These are phyloP conservation scores for Geopemphigus sp. DNA, from an alignment of 1,140 invertebrate species.

Conservation along the genomic window DNA sequence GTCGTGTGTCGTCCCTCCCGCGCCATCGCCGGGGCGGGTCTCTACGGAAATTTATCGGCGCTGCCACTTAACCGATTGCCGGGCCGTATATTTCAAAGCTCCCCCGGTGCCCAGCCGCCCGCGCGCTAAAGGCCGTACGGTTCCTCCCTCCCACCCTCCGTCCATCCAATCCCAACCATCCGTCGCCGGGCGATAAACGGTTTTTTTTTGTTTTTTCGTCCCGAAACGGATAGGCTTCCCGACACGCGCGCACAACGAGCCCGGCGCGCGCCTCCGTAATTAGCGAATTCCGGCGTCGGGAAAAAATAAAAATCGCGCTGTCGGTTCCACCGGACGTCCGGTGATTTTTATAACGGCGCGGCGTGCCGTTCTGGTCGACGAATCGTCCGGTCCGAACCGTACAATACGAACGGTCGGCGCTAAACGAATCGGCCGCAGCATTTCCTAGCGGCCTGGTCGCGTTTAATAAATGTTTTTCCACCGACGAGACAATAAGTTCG, in stretches of 20 bases:
- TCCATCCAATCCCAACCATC: not conserved
- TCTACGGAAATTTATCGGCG: slow-evolving; percentile 33
- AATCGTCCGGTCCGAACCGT: too few species aligned
- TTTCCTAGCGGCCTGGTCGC: too few species aligned
- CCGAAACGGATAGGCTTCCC: slow-evolving; percentile 10
- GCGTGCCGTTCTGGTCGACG: not conserved
- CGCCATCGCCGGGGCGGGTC: too few species aligned
- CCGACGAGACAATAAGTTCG: too few species aligned
- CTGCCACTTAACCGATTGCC: not conserved
- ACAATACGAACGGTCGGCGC: not conserved
- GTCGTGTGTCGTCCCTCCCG: too few species aligned
- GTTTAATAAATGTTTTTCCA: too few species aligned
- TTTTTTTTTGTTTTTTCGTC: too few species aligned
- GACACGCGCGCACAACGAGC: not conserved
- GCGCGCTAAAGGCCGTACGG: too few species aligned
- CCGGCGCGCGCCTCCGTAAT: not conserved
- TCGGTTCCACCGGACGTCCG: slow-evolving; percentile 23
- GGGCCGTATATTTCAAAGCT: slow-evolving; percentile 23
- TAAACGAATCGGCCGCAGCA: too few species aligned
- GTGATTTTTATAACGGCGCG: slow-evolving; percentile 21
- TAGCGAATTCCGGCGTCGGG: not conserved
- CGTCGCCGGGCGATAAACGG: not conserved
- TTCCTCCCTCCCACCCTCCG: too few species aligned
- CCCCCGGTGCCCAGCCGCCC: not conserved
- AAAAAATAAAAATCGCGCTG: slow-evolving; percentile 3